Conservation (phyloP, 2,113 vertebrate genomes). For the Lepidothrix coronata region DNA sequence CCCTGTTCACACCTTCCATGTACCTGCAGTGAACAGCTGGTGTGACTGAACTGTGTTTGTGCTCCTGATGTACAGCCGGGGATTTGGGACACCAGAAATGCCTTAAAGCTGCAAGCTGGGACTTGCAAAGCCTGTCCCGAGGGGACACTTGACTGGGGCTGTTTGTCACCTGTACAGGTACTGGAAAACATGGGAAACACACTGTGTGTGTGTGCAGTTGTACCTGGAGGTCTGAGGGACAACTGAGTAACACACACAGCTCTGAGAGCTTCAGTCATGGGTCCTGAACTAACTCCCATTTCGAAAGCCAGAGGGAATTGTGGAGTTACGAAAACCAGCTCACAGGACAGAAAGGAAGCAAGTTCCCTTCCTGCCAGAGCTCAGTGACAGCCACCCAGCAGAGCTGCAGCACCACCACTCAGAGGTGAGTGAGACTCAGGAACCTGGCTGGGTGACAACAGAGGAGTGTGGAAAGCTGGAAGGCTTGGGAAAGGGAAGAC, state of each 20-base stretch:
- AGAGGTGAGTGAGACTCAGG: not conserved
- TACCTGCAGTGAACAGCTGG: not conserved
- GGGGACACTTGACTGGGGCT: not conserved
- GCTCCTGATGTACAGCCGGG: not conserved
- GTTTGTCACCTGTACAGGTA: not conserved
- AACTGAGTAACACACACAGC: not conserved
- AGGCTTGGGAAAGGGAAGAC: not conserved
- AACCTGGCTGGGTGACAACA: not conserved
- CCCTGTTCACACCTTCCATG: not conserved
- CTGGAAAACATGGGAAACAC: not conserved
- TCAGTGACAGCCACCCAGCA: not conserved
- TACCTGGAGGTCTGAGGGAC: not conserved
- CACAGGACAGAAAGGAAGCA: not conserved
- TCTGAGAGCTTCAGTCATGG: not conserved
- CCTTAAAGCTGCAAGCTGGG: not conserved
- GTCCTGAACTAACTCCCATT: not conserved
- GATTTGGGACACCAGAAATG: not conserved
- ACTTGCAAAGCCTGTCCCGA: not conserved
- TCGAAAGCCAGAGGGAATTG: not conserved
- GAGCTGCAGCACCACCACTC: not conserved
- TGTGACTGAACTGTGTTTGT: not conserved
- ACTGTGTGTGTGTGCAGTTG: rapidly evolving
- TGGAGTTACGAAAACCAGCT: not conserved
- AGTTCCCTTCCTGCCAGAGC: not conserved
- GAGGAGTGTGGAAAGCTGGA: not conserved